phyloP scores from a whole-genome alignment of 2,888 invertebrate species.

The Adelphocoris suturalis region DNA sequence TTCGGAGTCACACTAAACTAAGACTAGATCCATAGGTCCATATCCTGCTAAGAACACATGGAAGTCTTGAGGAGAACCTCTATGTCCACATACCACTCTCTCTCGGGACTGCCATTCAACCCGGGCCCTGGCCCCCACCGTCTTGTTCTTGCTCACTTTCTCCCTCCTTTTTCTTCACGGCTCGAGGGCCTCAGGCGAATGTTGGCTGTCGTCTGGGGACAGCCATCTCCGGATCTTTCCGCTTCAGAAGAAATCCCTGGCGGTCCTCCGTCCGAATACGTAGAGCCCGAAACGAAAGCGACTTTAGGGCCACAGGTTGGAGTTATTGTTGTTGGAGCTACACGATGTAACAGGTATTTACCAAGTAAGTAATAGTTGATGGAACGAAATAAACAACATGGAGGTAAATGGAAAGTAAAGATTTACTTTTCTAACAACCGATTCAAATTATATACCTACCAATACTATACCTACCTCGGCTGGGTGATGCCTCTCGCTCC shows the following conservation, averaged over 20 bases:
- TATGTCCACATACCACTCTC: conserved; percentile 32
- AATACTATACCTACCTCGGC: too few species aligned
- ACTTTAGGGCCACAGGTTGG: too few species aligned
- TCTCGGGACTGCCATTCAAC: conserved; percentile 55
- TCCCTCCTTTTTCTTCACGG: conserved; percentile 51
- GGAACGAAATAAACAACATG: too few species aligned
- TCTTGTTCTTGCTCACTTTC: conserved; percentile 53
- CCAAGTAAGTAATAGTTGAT: too few species aligned
- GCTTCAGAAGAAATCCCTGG: conserved; percentile 1
- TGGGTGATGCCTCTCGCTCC: too few species aligned
- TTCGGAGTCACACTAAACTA: conserved; percentile 39
- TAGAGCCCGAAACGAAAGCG: background rate
- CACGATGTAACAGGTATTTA: too few species aligned
- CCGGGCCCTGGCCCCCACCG: background rate
- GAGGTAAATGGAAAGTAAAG: too few species aligned
- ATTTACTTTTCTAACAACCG: too few species aligned
- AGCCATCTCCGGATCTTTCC: conserved; percentile 33
- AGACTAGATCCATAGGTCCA: conserved; percentile 59
- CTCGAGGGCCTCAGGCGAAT: background rate
- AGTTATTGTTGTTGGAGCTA: too few species aligned
- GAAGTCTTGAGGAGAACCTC: conserved; percentile 4
- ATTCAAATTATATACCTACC: too few species aligned
- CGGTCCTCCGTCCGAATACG: background rate
- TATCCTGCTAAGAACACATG: conserved; percentile 48
- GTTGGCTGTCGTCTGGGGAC: conserved; percentile 20